A percentile compares a stretch with the other conserved stretches of the same genome.
phyloP scores from a whole-genome alignment of 2,113 vertebrate genomes.

The Etheostoma spectabile region DNA sequence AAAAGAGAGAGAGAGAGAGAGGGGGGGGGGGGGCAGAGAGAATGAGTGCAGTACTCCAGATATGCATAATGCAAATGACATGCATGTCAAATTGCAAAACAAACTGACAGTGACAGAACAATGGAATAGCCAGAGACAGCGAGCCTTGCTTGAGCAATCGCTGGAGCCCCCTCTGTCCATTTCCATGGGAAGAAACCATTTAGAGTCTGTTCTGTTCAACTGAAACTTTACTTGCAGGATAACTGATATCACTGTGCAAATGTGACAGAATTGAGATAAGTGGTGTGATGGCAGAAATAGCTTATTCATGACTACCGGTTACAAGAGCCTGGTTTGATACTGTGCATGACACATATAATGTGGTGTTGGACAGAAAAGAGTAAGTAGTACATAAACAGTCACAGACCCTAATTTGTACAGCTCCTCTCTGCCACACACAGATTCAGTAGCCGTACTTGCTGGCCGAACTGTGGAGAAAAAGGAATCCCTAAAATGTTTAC shows the following conservation, averaged over 20 bases:
- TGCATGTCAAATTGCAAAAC: slow-evolving; percentile 81
- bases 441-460: slow-evolving; percentile 4
- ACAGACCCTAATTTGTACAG: slow-evolving; percentile 33
- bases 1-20: neutral
- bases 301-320: slow-evolving; percentile 46
- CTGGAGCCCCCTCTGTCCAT: slow-evolving; percentile 48
- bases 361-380: slow-evolving; percentile 19
- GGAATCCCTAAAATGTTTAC: neutral
- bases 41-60: slow-evolving; percentile 55
- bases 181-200: slow-evolving; percentile 57
- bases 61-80: slow-evolving; percentile 86
- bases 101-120: slow-evolving; percentile 82
- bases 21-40: neutral
- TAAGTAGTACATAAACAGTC: slow-evolving; percentile 9
- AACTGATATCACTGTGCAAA: slow-evolving; percentile 50
- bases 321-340: slow-evolving; percentile 24
- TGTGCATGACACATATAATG: slow-evolving; percentile 15
- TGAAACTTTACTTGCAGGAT: slow-evolving; percentile 58
- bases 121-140: slow-evolving; percentile 70
- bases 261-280: slow-evolving; percentile 56
- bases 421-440: slow-evolving; percentile 1
- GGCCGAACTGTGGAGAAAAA: slow-evolving; percentile 5
- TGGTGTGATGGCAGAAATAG: slow-evolving; percentile 47
- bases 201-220: slow-evolving; percentile 45
- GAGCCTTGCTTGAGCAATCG: slow-evolving; percentile 50